Evolutionary conservation across 2,888 invertebrate species (phyloP).

Genomic region (Pyrgus malvae): DNA sequence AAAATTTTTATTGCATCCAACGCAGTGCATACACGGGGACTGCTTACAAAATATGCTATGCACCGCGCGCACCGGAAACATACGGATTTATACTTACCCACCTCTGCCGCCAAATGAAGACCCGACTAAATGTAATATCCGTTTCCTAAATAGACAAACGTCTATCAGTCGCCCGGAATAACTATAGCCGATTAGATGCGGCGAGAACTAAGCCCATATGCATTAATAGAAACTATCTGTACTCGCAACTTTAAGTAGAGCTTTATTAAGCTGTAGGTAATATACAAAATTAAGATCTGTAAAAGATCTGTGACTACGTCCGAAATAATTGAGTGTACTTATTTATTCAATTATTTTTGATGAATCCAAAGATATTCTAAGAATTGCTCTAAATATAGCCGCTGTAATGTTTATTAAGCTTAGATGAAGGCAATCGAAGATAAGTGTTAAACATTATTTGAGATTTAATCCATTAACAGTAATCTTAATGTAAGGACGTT

Average conservation of each 20-base stretch:
- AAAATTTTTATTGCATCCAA: conserved; percentile 67
- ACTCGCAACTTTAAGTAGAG: not conserved
- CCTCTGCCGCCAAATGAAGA: conserved; percentile 79
- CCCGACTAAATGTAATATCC: conserved; percentile 80
- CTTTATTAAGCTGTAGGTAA: not conserved
- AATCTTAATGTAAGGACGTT: conserved; percentile 21
- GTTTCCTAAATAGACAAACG: conserved; percentile 82
- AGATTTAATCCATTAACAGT: conserved; percentile 22
- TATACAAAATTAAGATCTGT: too few relatives aligned
- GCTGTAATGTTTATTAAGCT: not conserved
- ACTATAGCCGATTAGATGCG: conserved; percentile 74
- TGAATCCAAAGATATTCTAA: not conserved
- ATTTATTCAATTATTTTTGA: not conserved
- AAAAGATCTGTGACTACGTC: too few relatives aligned
- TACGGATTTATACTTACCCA: conserved; percentile 75
- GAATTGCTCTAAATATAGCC: not conserved
- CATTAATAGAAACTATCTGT: conserved; percentile 12
- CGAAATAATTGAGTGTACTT: too few relatives aligned
- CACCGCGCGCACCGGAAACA: conserved; percentile 73
- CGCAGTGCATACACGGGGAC: conserved; percentile 62
- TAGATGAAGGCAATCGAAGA: conserved; percentile 4
- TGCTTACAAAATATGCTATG: conserved; percentile 77
- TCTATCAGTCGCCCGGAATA: conserved; percentile 78
- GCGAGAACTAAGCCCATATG: conserved; percentile 41
- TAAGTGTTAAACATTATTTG: conserved; percentile 9